Percentiles rank a stretch among this genome's conserved stretches.
These are phyloP conservation scores for Acleris sparsana DNA, from an alignment of 2,888 invertebrate species.

Conservation along the genomic window DNA sequence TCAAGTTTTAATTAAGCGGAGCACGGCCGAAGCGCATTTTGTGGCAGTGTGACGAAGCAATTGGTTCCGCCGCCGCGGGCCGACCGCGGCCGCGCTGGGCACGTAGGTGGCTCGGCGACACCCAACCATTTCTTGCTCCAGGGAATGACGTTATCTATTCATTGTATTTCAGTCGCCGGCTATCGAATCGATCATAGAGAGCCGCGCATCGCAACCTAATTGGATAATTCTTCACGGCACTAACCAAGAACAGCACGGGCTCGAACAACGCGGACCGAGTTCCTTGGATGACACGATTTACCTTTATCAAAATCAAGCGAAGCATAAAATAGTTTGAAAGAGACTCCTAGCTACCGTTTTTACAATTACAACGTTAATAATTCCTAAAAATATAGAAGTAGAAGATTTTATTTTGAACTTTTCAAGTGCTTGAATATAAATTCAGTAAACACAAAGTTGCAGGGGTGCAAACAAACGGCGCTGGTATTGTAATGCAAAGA, in stretches of 20 bases:
- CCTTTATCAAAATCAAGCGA: slow-evolving; percentile 51
- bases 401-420: slow-evolving; percentile 28
- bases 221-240: slow-evolving; percentile 73
- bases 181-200: slow-evolving; percentile 69
- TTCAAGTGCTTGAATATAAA: slow-evolving; percentile 35
- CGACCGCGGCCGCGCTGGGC: slow-evolving; percentile 49
- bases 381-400: slow-evolving; percentile 28
- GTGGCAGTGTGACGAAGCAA: slow-evolving; percentile 75
- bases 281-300: slow-evolving; percentile 52
- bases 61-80: slow-evolving; percentile 71
- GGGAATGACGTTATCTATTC: slow-evolving; percentile 72
- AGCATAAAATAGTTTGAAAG: slow-evolving; percentile 51
- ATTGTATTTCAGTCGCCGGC: slow-evolving; percentile 71
- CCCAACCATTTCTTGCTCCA: slow-evolving; percentile 70
- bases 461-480: slow-evolving; percentile 52
- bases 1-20: slow-evolving; percentile 78
- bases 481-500: slow-evolving; percentile 66
- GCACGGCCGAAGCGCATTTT: slow-evolving; percentile 70
- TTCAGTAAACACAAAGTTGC: slow-evolving; percentile 40
- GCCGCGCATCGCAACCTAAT: slow-evolving; percentile 70
- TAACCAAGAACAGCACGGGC: slow-evolving; percentile 61
- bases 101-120: slow-evolving; percentile 77
- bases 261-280: slow-evolving; percentile 53
- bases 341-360: slow-evolving; percentile 21
- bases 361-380: slow-evolving; percentile 23